Evolutionary conservation across 2,888 invertebrate genomes (phyloP).

Genomic region (Onthophagus sagittarius): DNA sequence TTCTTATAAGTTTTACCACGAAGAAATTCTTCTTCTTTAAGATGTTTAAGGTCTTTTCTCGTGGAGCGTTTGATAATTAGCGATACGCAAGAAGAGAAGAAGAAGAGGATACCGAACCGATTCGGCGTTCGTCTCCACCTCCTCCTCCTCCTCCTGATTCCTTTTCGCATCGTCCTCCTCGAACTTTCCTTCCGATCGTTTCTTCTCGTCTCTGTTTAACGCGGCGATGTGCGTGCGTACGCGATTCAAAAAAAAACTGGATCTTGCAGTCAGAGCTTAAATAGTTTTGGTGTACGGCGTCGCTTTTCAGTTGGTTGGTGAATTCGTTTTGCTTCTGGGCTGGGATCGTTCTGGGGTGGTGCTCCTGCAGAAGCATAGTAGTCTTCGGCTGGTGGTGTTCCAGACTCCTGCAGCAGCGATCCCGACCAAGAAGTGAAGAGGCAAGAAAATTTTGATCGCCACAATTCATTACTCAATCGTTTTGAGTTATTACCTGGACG

Average conservation of each 20-base stretch:
- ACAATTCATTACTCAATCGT: slow-evolving; percentile 3
- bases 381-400: neutral
- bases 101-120: neutral
- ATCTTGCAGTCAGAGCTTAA: slow-evolving; percentile 18
- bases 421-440: neutral
- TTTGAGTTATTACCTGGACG: slow-evolving; percentile 6
- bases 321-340: slow-evolving; percentile 16
- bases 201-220: neutral
- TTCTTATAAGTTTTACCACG: neutral
- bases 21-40: neutral
- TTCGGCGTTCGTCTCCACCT: neutral
- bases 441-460: neutral
- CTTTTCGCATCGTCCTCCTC: too few species aligned
- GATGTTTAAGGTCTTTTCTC: neutral
- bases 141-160: neutral
- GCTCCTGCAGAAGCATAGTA: slow-evolving; percentile 2
- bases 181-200: neutral
- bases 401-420: neutral
- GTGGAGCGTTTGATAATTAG: neutral
- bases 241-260: slow-evolving; percentile 21
- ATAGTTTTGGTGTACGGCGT: slow-evolving; percentile 24
- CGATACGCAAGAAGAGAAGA: neutral
- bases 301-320: slow-evolving; percentile 20
- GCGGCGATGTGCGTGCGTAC: slow-evolving; percentile 8
- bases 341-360: neutral